Conservation (phyloP, 2,797 vertebrate genomes). For the Macropus fuliginosus region DNA sequence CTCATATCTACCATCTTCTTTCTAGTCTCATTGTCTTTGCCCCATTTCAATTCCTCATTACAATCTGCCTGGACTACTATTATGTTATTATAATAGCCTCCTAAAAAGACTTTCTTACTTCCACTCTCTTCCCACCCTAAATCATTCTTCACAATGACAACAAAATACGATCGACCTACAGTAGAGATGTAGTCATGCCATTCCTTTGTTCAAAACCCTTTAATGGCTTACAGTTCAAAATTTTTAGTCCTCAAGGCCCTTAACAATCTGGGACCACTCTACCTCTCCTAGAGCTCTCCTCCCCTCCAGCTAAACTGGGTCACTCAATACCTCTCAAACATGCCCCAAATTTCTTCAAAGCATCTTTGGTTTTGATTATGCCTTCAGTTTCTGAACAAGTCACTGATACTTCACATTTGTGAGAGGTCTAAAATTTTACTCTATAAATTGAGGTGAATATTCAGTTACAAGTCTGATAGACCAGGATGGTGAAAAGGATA, state of each 20-base stretch:
- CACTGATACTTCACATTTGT: background rate
- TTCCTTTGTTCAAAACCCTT: background rate
- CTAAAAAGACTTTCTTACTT: background rate
- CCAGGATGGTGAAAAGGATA: constrained; percentile 7
- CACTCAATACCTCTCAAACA: background rate
- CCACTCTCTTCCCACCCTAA: background rate
- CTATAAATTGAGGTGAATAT: background rate
- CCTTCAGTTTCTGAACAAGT: background rate
- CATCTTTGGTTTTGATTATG: background rate
- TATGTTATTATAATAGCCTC: background rate
- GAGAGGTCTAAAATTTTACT: background rate
- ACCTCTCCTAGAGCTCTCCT: background rate
- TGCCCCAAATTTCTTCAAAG: background rate
- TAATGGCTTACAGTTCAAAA: background rate
- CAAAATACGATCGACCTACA: background rate
- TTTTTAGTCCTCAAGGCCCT: background rate
- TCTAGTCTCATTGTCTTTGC: background rate
- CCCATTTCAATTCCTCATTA: background rate
- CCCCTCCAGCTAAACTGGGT: background rate
- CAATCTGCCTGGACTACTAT: background rate
- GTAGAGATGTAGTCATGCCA: background rate
- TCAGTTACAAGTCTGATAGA: background rate
- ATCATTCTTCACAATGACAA: background rate
- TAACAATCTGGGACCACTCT: background rate
- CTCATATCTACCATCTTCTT: background rate